Percentiles rank a stretch among this genome's conserved stretches.
phyloP scores from a whole-genome alignment of 2,888 invertebrate genomes.

The Megastigmus dorsalis region DNA sequence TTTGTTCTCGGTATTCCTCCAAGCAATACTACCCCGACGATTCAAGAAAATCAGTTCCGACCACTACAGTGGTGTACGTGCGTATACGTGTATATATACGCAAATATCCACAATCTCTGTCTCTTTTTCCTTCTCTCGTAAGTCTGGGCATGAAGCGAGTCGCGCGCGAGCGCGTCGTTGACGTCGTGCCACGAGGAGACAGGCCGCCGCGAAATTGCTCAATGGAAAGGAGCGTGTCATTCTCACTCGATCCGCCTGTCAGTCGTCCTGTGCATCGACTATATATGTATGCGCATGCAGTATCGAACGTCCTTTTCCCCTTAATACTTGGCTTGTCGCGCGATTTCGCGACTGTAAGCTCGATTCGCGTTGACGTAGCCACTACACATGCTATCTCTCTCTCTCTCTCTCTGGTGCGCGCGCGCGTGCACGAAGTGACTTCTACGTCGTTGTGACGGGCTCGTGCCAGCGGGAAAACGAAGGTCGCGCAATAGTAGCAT shows the following conservation, averaged over 20 bases:
- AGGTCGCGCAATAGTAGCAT: too few species aligned
- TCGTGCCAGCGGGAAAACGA: too few species aligned
- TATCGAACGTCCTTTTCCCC: neutral
- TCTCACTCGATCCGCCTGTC: constrained; percentile 63
- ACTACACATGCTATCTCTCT: too few species aligned
- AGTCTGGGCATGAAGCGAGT: too few species aligned
- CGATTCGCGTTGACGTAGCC: constrained; percentile 43
- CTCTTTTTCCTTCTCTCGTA: neutral
- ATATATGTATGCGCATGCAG: neutral
- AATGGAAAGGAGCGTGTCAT: constrained; percentile 66
- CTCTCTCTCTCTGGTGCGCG: too few species aligned
- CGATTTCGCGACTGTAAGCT: constrained; percentile 24
- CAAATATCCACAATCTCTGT: too few species aligned
- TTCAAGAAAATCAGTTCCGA: neutral
- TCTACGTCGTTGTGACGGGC: too few species aligned
- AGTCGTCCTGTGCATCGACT: constrained; percentile 48
- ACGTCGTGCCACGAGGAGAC: constrained; percentile 27
- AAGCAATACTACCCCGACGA: neutral
- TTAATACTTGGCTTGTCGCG: constrained; percentile 22
- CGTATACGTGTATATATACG: too few species aligned
- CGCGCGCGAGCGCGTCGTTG: neutral
- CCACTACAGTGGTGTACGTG: too few species aligned
- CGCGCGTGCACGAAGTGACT: too few species aligned
- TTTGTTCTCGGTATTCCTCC: neutral
- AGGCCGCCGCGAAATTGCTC: constrained; percentile 63